These are phyloP conservation scores for Sussaba pulchella DNA, from an alignment of 2,888 invertebrate genomes.

Conservation along the genomic window DNA sequence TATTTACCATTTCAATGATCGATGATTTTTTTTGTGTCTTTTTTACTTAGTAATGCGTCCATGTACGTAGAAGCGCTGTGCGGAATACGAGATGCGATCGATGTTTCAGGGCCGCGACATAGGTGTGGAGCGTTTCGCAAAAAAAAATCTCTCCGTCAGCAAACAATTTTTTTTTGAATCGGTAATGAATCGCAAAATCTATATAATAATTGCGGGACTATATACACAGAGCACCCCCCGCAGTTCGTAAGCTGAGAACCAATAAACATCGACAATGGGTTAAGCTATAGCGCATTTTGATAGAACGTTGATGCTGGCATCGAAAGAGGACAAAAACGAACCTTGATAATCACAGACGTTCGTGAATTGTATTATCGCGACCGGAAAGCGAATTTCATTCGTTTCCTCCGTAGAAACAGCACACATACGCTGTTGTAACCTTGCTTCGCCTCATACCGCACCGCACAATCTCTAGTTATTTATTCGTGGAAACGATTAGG, in stretches of 20 bases:
- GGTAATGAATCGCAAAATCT: too few relatives aligned
- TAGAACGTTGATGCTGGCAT: not conserved
- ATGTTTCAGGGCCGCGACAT: not conserved
- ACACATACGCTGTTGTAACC: slow-evolving; percentile 8
- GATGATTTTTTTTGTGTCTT: slow-evolving; percentile 36
- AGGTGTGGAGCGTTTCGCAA: too few relatives aligned
- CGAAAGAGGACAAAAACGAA: not conserved
- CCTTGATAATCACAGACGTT: not conserved
- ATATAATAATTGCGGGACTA: too few relatives aligned
- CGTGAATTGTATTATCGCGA: slow-evolving; percentile 17
- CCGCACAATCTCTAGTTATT: slow-evolving; percentile 8
- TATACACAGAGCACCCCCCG: not conserved
- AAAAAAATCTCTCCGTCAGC: too few relatives aligned
- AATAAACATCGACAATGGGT: slow-evolving; percentile 22
- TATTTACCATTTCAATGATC: not conserved
- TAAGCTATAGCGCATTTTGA: not conserved
- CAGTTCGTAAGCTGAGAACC: slow-evolving; percentile 8
- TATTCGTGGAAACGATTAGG: slow-evolving; percentile 29
- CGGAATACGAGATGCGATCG: slow-evolving; percentile 11
- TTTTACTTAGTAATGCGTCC: not conserved
- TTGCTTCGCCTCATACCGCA: not conserved
- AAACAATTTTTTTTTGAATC: too few relatives aligned
- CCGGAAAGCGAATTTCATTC: slow-evolving; percentile 41
- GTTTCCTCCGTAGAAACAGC: slow-evolving; percentile 15
- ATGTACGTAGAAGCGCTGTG: not conserved